A percentile compares a stretch with the other conserved stretches of the same genome.
phyloP scores from a whole-genome alignment of 2,797 vertebrate species.

The Eremophila alpestris region DNA sequence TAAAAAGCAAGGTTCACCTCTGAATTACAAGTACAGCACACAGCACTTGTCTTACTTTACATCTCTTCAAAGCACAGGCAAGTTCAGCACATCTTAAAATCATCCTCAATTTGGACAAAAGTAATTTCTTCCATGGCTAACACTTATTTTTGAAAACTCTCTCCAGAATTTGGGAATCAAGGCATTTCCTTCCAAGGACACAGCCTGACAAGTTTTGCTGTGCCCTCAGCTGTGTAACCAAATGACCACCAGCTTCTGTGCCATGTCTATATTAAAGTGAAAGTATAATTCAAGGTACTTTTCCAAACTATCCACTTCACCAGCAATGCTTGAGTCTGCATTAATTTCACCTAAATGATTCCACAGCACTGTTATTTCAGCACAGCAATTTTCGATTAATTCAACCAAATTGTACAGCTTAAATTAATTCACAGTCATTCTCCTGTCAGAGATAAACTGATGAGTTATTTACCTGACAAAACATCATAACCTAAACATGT shows the following conservation, averaged over 20 bases:
- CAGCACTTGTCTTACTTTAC: background rate
- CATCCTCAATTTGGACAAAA: background rate
- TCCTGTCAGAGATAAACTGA: background rate
- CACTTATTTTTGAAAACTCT: background rate
- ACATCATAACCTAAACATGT: background rate
- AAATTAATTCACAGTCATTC: background rate
- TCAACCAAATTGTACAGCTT: background rate
- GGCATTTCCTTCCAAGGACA: background rate
- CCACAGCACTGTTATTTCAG: background rate
- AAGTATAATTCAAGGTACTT: background rate
- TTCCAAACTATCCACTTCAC: background rate
- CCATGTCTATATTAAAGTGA: background rate
- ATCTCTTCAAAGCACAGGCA: background rate
- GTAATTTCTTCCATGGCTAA: background rate
- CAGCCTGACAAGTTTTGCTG: background rate
- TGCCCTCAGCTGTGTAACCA: background rate
- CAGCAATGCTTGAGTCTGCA: background rate
- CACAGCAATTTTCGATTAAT: background rate
- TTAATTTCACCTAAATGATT: background rate
- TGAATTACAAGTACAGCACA: background rate
- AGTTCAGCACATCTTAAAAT: background rate
- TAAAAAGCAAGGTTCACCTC: background rate
- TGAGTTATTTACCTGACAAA: background rate
- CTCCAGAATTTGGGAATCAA: background rate
- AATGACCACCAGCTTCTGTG: fast-evolving